Evolutionary conservation across 1,140 invertebrate species (phyloP).

Genomic region (Heliothis virescens): DNA sequence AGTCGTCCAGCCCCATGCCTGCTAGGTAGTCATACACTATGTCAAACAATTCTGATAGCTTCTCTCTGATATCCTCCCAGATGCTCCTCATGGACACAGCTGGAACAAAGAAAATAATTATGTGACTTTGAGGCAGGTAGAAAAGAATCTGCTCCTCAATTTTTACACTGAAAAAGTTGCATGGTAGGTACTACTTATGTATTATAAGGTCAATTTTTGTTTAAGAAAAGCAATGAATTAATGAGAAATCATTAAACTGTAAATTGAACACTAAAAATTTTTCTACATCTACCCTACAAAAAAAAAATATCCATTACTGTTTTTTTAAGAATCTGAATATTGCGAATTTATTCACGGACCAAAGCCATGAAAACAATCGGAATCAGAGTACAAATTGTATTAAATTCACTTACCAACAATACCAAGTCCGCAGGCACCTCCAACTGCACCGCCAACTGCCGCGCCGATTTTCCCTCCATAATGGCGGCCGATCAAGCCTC

Average conservation of each 20-base stretch:
- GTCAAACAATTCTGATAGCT: slow-evolving; percentile 73
- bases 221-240: not conserved
- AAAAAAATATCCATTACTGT: too few relatives aligned
- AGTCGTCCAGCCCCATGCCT: slow-evolving; percentile 75
- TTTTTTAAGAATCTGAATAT: too few relatives aligned
- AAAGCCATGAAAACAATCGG: too few relatives aligned
- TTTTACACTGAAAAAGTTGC: too few relatives aligned
- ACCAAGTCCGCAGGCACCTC: slow-evolving; percentile 75
- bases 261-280: too few relatives aligned
- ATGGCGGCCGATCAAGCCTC: slow-evolving; percentile 72
- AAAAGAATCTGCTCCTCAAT: not conserved
- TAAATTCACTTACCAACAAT: slow-evolving; percentile 65
- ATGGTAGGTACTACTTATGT: too few relatives aligned
- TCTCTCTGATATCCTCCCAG: slow-evolving; percentile 73
- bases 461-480: slow-evolving; percentile 78
- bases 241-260: not conserved
- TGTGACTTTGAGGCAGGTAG: not conserved
- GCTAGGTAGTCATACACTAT: slow-evolving; percentile 80
- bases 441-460: slow-evolving; percentile 73
- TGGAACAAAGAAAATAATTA: slow-evolving; percentile 60
- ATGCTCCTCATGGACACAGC: slow-evolving; percentile 76
- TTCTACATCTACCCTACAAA: too few relatives aligned
- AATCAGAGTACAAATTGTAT: too few relatives aligned
- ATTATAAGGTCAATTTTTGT: too few relatives aligned
- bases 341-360: too few relatives aligned